A percentile compares a stretch with the other conserved stretches of the same genome.
Evolutionary conservation across 1,140 invertebrate genomes (phyloP).

Genomic region (Trichonephila inaurata): DNA sequence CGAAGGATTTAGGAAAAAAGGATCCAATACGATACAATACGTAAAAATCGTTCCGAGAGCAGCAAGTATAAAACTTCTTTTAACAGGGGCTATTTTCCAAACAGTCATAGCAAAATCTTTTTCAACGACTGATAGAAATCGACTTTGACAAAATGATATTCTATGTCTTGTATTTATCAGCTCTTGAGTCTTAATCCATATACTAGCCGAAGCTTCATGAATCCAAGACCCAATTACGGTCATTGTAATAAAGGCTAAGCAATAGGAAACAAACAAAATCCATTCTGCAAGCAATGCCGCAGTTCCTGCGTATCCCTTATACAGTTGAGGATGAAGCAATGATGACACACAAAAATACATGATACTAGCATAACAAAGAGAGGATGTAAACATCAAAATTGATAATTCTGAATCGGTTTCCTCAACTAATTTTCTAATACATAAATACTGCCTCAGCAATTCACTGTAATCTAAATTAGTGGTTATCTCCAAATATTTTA

Average conservation of each 20-base stretch:
- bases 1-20: background rate
- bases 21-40: background rate
- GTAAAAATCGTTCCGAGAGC: background rate
- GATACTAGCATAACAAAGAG: background rate
- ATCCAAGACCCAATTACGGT: background rate
- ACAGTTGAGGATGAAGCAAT: background rate
- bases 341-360: background rate
- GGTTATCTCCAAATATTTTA: background rate
- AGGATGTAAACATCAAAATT: background rate
- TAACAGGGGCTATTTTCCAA: constrained; percentile 20
- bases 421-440: background rate
- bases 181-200: background rate
- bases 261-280: background rate
- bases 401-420: background rate
- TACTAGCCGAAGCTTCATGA: background rate
- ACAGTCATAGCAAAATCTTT: background rate
- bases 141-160: background rate
- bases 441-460: background rate
- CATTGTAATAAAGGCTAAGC: background rate
- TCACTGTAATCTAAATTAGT: background rate
- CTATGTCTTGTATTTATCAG: background rate
- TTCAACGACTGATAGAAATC: background rate
- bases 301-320: background rate
- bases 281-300: background rate
- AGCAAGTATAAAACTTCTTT: constrained; percentile 25